These are phyloP conservation scores for Anabas testudineus DNA, from an alignment of 2,797 vertebrate species.

Conservation along the genomic window DNA sequence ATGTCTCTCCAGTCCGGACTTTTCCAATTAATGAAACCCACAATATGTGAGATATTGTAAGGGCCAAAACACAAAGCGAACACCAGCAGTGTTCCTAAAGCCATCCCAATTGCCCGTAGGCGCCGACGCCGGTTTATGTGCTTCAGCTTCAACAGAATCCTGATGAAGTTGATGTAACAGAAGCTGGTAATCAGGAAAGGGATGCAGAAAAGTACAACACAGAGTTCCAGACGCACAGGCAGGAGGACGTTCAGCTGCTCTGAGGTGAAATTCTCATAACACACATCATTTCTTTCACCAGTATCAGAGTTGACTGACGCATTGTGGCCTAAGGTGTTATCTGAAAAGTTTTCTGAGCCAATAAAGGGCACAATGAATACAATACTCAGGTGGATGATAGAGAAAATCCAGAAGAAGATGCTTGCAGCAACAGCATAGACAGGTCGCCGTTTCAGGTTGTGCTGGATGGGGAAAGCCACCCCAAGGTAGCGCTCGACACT, in stretches of 20 bases:
- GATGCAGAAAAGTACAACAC: constrained; percentile 88
- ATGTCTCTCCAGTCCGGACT: constrained; percentile 87
- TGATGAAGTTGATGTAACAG: constrained; percentile 91
- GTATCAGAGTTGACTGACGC: accelerated
- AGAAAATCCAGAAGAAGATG: constrained; percentile 85
- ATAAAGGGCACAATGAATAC: constrained; percentile 83
- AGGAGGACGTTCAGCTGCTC: constrained; percentile 85
- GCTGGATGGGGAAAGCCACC: constrained; percentile 87
- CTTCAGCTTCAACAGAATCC: constrained; percentile 85
- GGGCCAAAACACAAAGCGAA: constrained; percentile 91
- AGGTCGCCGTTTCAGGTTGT: constrained; percentile 80
- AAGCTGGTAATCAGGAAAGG: constrained; percentile 88
- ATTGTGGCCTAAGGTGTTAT: neutral
- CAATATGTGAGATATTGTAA: constrained; percentile 90
- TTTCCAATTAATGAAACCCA: constrained; percentile 78
- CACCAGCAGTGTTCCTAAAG: constrained; percentile 88
- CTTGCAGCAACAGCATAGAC: constrained; percentile 82
- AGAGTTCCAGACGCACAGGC: constrained; percentile 89
- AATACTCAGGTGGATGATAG: constrained; percentile 81
- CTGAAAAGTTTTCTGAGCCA: neutral
- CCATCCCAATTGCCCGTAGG: constrained; percentile 88
- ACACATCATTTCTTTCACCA: constrained; percentile 31
- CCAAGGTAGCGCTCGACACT: constrained; percentile 89
- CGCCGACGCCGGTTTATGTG: constrained; percentile 83
- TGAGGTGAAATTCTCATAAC: constrained; percentile 85